phyloP scores from a whole-genome alignment of 2,888 invertebrate genomes.

The Microplitis deprimator region DNA sequence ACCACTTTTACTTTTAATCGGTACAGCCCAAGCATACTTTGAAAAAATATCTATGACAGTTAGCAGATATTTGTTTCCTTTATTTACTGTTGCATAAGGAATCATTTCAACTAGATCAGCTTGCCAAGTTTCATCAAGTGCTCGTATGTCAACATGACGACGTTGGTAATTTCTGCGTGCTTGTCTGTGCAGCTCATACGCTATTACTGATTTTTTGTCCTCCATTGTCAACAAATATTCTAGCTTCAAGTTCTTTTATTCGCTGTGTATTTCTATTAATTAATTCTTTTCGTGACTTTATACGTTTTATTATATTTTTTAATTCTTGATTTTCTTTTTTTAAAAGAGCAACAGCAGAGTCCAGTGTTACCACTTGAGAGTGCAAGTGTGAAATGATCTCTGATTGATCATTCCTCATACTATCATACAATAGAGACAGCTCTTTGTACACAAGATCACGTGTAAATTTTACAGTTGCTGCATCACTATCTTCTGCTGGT shows the following conservation, averaged over 20 bases:
- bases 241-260: background rate
- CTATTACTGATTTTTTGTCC: too few species aligned
- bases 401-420: slow-evolving; percentile 6
- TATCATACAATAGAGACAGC: background rate
- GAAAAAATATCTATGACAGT: slow-evolving; percentile 48
- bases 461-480: slow-evolving; percentile 4
- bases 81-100: slow-evolving; percentile 59
- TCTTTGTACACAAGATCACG: background rate
- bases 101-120: slow-evolving; percentile 57
- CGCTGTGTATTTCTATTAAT: too few species aligned
- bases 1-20: slow-evolving; percentile 62
- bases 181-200: too few species aligned
- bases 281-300: too few species aligned
- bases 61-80: slow-evolving; percentile 61
- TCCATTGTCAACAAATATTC: too few species aligned
- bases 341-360: too few species aligned
- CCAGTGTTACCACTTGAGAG: background rate
- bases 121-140: too few species aligned
- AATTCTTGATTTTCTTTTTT: too few species aligned
- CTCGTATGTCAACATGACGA: too few species aligned
- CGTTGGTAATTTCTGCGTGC: too few species aligned
- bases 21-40: slow-evolving; percentile 39
- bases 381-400: slow-evolving; percentile 48
- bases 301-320: too few species aligned
- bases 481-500: slow-evolving; percentile 25